These are phyloP conservation scores for Pangasianodon gigas DNA, from an alignment of 2,113 vertebrate species.

Conservation along the genomic window DNA sequence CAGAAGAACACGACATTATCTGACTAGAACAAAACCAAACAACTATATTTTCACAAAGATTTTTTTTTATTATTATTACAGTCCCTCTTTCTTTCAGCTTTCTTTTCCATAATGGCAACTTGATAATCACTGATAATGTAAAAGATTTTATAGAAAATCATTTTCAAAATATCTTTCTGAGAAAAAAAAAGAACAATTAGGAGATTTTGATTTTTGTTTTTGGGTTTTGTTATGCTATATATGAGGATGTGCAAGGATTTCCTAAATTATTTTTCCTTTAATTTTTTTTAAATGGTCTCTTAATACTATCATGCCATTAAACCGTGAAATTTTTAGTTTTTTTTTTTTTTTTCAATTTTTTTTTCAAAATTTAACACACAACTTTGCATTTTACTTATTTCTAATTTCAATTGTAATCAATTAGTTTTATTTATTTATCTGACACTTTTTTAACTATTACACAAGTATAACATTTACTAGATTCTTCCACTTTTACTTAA, in stretches of 20 bases:
- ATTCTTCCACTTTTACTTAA: too few species aligned
- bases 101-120: not conserved
- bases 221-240: not conserved
- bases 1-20: not conserved
- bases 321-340: too few species aligned
- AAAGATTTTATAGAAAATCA: not conserved
- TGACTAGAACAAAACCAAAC: not conserved
- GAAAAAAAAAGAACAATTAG: not conserved
- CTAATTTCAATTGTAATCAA: too few species aligned
- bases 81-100: not conserved
- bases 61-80: not conserved
- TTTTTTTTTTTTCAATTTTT: too few species aligned
- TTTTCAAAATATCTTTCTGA: not conserved
- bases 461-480: too few species aligned
- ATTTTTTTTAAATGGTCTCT: too few species aligned
- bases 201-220: too few species aligned
- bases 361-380: too few species aligned
- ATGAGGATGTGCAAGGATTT: not conserved
- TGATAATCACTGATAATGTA: not conserved
- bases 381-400: too few species aligned
- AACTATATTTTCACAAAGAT: not conserved
- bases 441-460: too few species aligned
- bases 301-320: too few species aligned
- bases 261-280: not conserved
- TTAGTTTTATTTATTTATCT: too few species aligned